Base-by-base conservation (phyloP, 2,888 invertebrate species). In the Endotricha flammealis region DNA sequence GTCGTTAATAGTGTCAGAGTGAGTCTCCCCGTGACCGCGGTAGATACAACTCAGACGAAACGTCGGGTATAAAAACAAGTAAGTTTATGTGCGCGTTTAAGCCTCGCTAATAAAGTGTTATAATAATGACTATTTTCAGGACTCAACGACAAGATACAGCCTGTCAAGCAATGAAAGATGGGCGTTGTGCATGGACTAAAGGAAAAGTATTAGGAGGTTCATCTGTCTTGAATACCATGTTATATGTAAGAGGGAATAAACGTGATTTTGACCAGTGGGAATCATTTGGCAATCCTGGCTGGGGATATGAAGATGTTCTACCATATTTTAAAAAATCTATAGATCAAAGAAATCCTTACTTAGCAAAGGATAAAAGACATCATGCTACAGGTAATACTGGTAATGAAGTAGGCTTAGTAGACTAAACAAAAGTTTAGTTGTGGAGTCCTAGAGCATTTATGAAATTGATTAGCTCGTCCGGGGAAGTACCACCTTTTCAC, bases 261-360 rank as follows among this genome's bases (percentile, higher is more conserved):
- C 85, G 93, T 1, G 97, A 97, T 71, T 98, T 90, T 64, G 94
- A 97, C 69, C 90, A 92, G 34, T 98, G 97, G 97, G 94, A 93
- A 22, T 87, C 90, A 0, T 85, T 92, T 16, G 97, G 97, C 0
- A 96, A 96, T 68, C 88, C 91, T 0, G 97, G 97, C 2, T 98
- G 98, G 98, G 90, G 93, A 1, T 95, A 90, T 67, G 91, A 95
- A 35, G 93, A 94, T 45, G 89, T 95, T 0, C 70, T 96, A 20
- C 92, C 92, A 0, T 96, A 95, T 60, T 96, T 96, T 66, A 91
- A 91, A 62, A 96, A 96, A 68, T 95, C 95, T 0, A 87, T 95
- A 68, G 96, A 96, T 67, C 96, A 95, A 75, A 87, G 94, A 46
- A 97, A 95, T 70, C 96, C 96, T 0, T 96, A 96, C 64, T 81